Evolutionary conservation across 2,113 vertebrate species (phyloP), one percentile per base, ranked within the genome.

Genomic region (Chaetodon trifascialis): DNA sequence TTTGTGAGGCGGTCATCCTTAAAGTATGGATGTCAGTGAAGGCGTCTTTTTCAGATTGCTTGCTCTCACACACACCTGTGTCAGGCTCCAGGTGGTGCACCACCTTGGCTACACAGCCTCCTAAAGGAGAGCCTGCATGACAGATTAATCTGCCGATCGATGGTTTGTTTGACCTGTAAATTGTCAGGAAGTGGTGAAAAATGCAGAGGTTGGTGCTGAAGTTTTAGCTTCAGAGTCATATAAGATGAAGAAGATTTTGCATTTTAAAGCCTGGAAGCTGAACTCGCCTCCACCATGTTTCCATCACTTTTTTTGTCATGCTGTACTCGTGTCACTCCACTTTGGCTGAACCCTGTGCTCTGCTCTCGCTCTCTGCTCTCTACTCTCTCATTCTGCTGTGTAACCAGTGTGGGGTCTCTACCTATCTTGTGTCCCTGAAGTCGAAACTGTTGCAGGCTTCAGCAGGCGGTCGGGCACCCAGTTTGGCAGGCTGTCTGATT

Each of bases 401-500:
- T 14, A 76, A 2, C 19, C 49, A 17, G 4, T 4, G 21, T 42
- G 21, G 3, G 19, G 15, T 55, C 38, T 51, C 19, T 36, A 23
- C 44, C 30, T 17, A 38, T 80, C 12, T 14, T 23, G 5, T 66
- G 42, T 55, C 44, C 56, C 36, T 16, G 65, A 34, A 15, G 40
- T 5, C 30, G 14, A 77, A 58, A 56, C 49, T 69, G 36, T 62
- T 6, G 21, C 75, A 82, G 67, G 21, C 51, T 25, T 54, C 54
- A 77, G 80, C 68, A 58, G 78, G 46, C 51, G 12, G 17, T 82
- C 76, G n/a, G 42, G 19, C 60, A 79, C 52, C 7, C n/a, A 38
- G 0, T 46, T 86, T 80, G 83, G 58, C 67, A 84, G 54, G 0
- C 11, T 11, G 19, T 42, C 56, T 65, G 58, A 72, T 88, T 77